Evolutionary conservation across 2,888 invertebrate species (phyloP).

Genomic region (Drosophila anomalata): DNA sequence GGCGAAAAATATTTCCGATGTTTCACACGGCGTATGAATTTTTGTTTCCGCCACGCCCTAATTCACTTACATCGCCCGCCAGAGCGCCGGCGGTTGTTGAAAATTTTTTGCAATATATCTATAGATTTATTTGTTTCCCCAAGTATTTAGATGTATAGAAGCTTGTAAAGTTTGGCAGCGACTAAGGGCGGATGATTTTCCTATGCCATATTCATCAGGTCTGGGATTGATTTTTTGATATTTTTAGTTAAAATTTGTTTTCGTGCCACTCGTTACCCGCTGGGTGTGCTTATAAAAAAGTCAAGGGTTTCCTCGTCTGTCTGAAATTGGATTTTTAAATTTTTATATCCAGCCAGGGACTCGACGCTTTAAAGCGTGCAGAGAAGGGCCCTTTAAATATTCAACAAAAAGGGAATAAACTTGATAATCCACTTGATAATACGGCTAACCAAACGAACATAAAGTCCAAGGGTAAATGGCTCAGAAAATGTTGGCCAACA

Average conservation of each 20-base stretch:
- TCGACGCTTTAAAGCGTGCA: not conserved
- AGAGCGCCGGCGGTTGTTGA: slow-evolving; percentile 4
- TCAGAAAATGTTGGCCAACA: slow-evolving; percentile 70
- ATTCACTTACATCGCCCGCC: slow-evolving; percentile 5
- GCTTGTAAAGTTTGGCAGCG: not conserved
- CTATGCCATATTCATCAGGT: slow-evolving; percentile 1
- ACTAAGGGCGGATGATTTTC: not conserved
- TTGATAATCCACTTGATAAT: slow-evolving; percentile 62
- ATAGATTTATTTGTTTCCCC: slow-evolving; percentile 8
- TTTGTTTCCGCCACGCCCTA: slow-evolving; percentile 31
- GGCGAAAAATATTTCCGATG: slow-evolving; percentile 29
- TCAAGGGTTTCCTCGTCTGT: not conserved
- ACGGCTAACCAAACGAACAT: slow-evolving; percentile 52
- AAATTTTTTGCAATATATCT: slow-evolving; percentile 21
- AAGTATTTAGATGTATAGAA: slow-evolving; percentile 16
- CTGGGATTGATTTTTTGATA: slow-evolving; percentile 4
- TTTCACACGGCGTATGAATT: slow-evolving; percentile 35
- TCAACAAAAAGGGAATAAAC: slow-evolving; percentile 4
- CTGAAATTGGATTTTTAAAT: not conserved
- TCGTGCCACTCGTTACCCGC: slow-evolving; percentile 11
- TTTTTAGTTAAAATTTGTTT: slow-evolving; percentile 9
- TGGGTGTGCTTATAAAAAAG: slow-evolving; percentile 18
- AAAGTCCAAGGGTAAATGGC: slow-evolving; percentile 70
- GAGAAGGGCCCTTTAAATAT: not conserved
- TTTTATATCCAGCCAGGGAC: not conserved